These are phyloP conservation scores for Otolemur garnettii DNA, from an alignment of 2,113 vertebrate species.

Conservation along the genomic window DNA sequence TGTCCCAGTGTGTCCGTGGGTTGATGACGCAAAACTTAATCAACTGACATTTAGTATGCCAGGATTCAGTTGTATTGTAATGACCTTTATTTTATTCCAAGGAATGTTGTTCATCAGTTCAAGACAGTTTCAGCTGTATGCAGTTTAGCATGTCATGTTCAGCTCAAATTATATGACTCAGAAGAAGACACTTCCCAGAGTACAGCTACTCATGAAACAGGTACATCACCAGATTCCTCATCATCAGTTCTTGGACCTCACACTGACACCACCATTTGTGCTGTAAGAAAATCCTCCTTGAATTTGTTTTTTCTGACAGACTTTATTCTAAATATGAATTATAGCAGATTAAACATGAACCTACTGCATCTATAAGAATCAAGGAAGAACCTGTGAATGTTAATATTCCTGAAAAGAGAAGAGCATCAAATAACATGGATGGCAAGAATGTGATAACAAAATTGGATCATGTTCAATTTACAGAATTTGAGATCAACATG, in stretches of 20 bases:
- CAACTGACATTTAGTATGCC: slow-evolving; percentile 97
- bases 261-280: slow-evolving; percentile 79
- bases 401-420: slow-evolving; percentile 86
- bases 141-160: slow-evolving; percentile 98
- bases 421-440: slow-evolving; percentile 83
- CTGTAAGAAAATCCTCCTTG: slow-evolving; percentile 82
- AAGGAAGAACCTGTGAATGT: slow-evolving; percentile 85
- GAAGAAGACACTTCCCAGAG: slow-evolving; percentile 85
- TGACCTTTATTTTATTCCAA: slow-evolving; percentile 98
- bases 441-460: slow-evolving; percentile 85
- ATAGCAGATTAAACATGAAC: slow-evolving; percentile 87
- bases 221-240: slow-evolving; percentile 78
- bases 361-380: slow-evolving; percentile 81
- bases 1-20: slow-evolving; percentile 99
- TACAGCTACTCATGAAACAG: slow-evolving; percentile 82
- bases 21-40: slow-evolving; percentile 99
- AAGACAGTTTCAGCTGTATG: slow-evolving; percentile 98
- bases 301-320: slow-evolving; percentile 86
- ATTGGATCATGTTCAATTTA: slow-evolving; percentile 86
- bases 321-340: slow-evolving; percentile 85
- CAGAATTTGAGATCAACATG: slow-evolving; percentile 83
- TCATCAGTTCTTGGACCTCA: slow-evolving; percentile 87
- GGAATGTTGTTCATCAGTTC: slow-evolving; percentile 99
- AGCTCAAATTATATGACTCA: slow-evolving; percentile 94
- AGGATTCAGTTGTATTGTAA: slow-evolving; percentile 97